Evolutionary conservation across 2,888 invertebrate species (phyloP).

Genomic region (Malthinus flaveolus): DNA sequence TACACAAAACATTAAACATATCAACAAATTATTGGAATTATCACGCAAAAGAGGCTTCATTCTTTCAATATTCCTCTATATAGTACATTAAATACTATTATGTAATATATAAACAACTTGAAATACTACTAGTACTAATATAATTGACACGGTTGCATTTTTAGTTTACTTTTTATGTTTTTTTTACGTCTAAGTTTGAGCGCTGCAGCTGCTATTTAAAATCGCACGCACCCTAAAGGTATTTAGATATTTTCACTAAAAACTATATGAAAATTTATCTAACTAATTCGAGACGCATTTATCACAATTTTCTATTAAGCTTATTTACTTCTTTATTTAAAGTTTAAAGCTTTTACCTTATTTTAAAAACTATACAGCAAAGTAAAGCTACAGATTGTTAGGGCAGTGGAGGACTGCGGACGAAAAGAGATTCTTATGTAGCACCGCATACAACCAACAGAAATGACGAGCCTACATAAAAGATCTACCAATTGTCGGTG

Average conservation of each 20-base stretch:
- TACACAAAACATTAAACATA: too few species aligned
- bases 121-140: slow-evolving; percentile 16
- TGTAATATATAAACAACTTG: slow-evolving; percentile 5
- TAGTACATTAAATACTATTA: too few species aligned
- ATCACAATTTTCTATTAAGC: slow-evolving; percentile 23
- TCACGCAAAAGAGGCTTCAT: too few species aligned
- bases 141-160: slow-evolving; percentile 25
- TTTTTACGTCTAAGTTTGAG: neutral
- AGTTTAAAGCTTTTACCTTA: slow-evolving; percentile 12
- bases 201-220: neutral
- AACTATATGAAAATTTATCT: neutral
- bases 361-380: neutral
- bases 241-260: neutral
- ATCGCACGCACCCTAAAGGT: neutral
- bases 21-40: too few species aligned
- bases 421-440: too few species aligned
- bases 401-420: too few species aligned
- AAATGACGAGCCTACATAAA: too few species aligned
- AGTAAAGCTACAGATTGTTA: neutral
- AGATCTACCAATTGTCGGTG: too few species aligned
- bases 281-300: slow-evolving; percentile 2
- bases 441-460: too few species aligned
- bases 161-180: slow-evolving; percentile 8
- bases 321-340: slow-evolving; percentile 9
- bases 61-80: too few species aligned